These are phyloP conservation scores for Cheirogaleus medius DNA, from an alignment of 2,113 vertebrate species.

Conservation along the genomic window DNA sequence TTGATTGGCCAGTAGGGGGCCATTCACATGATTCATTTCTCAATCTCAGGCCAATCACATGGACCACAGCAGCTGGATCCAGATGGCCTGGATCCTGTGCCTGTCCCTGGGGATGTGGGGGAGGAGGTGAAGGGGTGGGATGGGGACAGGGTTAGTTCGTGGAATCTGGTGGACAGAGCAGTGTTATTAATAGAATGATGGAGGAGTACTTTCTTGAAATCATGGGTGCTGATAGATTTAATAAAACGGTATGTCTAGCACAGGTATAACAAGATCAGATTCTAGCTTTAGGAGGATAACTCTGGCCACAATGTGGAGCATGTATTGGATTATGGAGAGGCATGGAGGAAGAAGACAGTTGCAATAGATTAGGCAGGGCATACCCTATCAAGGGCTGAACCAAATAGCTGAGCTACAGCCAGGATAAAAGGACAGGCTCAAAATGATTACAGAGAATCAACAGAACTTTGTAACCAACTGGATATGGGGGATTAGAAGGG, in stretches of 20 bases:
- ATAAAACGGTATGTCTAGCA: not conserved
- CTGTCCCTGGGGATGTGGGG: not conserved
- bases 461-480: slow-evolving; percentile 14
- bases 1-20: not conserved
- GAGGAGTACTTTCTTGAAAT: not conserved
- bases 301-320: not conserved
- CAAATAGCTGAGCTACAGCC: not conserved
- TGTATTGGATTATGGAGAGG: not conserved
- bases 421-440: not conserved
- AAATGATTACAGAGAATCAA: not conserved
- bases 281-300: not conserved
- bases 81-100: not conserved
- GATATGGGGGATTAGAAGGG: not conserved
- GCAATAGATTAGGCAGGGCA: not conserved
- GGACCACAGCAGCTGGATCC: not conserved
- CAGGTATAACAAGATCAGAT: not conserved
- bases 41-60: not conserved
- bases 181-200: not conserved
- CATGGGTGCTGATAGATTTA: not conserved
- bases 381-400: not conserved
- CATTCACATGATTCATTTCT: not conserved
- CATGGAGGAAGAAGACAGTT: not conserved
- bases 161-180: not conserved
- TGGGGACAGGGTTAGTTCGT: not conserved
- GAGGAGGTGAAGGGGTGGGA: accelerated